These are phyloP conservation scores for Perizoma flavofasciatum DNA, from an alignment of 2,888 invertebrate species.

Conservation along the genomic window DNA sequence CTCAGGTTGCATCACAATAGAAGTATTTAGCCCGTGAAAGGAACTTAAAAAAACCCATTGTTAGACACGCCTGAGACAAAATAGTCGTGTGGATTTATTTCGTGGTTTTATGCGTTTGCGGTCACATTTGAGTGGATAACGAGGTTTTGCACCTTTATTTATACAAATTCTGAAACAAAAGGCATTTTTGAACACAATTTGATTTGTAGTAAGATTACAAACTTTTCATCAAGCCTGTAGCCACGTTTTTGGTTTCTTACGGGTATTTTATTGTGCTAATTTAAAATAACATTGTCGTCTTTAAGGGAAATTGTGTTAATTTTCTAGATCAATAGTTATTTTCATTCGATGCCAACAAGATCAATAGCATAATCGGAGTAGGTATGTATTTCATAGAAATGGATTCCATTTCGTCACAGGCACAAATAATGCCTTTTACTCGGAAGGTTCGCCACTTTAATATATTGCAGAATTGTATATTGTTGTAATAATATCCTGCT, in stretches of 20 bases:
- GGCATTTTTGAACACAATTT: neutral
- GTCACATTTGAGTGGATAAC: conserved; percentile 20
- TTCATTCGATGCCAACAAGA: too few species aligned
- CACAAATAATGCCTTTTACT: conserved; percentile 22
- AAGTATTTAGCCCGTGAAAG: conserved; percentile 63
- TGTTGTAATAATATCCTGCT: conserved; percentile 55
- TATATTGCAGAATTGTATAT: conserved; percentile 41
- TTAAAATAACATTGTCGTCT: too few species aligned
- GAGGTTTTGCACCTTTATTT: conserved; percentile 1
- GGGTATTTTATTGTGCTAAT: too few species aligned
- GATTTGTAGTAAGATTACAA: too few species aligned
- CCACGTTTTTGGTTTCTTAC: too few species aligned
- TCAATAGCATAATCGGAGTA: too few species aligned
- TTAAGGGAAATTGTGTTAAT: too few species aligned
- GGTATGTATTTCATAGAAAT: neutral
- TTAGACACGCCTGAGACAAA: conserved; percentile 42
- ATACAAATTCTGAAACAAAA: neutral
- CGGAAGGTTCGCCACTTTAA: conserved; percentile 26
- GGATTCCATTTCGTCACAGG: conserved; percentile 7
- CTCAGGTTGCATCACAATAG: conserved; percentile 62
- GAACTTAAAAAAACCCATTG: conserved; percentile 61
- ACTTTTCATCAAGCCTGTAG: too few species aligned
- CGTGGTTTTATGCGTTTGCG: conserved; percentile 35
- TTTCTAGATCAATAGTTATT: too few species aligned
- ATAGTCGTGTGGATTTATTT: conserved; percentile 26